Conservation (phyloP, 2,888 invertebrate species). For the Lepetodrilus schrolli region DNA sequence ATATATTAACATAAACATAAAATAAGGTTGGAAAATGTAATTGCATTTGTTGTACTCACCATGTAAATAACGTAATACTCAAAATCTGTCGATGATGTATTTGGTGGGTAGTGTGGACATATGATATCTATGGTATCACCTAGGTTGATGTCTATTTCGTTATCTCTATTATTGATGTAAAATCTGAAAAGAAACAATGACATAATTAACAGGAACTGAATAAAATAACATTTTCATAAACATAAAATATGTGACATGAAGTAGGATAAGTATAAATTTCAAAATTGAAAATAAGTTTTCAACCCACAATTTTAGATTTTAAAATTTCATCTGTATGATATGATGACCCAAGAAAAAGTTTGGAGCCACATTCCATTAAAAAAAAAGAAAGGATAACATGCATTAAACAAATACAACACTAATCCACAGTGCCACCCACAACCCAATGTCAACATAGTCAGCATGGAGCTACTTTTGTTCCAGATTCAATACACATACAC, state of each 20-base stretch:
- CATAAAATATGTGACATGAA: neutral
- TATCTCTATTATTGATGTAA: slow-evolving; percentile 50
- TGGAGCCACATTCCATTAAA: too few species aligned
- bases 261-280: neutral
- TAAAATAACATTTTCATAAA: neutral
- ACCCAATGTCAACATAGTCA: too few species aligned
- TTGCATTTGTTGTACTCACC: slow-evolving; percentile 44
- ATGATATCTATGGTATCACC: slow-evolving; percentile 55
- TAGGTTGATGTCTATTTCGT: slow-evolving; percentile 54
- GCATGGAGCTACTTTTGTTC: too few species aligned
- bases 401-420: too few species aligned
- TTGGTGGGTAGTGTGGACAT: slow-evolving; percentile 48
- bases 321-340: too few species aligned
- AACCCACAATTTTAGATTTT: neutral
- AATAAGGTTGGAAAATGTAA: too few species aligned
- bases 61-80: slow-evolving; percentile 53
- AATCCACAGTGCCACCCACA: too few species aligned
- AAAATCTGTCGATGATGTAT: slow-evolving; percentile 1
- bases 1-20: too few species aligned
- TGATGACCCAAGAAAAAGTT: too few species aligned
- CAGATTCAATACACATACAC: too few species aligned
- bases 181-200: slow-evolving; percentile 76
- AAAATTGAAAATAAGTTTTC: too few species aligned
- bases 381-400: too few species aligned
- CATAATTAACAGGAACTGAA: neutral